These are phyloP conservation scores for Peromyscus eremicus DNA, from an alignment of 2,797 vertebrate genomes.

Conservation along the genomic window DNA sequence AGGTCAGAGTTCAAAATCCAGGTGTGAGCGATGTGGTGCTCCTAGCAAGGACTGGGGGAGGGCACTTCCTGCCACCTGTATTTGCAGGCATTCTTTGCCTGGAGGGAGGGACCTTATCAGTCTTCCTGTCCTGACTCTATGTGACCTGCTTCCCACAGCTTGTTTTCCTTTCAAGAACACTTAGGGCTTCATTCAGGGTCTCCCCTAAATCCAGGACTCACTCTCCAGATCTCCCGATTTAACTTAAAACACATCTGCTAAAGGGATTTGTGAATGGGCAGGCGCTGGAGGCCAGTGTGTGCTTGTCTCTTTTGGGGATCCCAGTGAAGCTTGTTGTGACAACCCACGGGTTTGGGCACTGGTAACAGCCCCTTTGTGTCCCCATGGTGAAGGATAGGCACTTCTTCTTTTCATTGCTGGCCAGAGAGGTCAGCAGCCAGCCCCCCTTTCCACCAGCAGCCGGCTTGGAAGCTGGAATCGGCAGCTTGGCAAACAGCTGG, in stretches of 20 bases:
- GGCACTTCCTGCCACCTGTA: not conserved
- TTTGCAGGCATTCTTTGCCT: not conserved
- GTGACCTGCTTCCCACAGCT: not conserved
- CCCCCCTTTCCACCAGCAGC: not conserved
- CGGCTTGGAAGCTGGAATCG: not conserved
- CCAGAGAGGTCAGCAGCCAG: not conserved
- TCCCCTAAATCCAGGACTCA: not conserved
- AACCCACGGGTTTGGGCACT: not conserved
- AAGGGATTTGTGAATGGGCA: not conserved
- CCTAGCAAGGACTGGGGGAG: not conserved
- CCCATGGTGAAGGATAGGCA: accelerated
- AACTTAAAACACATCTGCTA: too few relatives aligned
- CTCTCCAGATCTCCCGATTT: not conserved
- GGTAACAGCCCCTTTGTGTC: not conserved
- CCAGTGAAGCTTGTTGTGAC: accelerated
- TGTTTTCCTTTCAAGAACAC: not conserved
- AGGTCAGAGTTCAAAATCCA: not conserved
- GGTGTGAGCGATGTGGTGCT: accelerated
- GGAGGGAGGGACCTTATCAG: not conserved
- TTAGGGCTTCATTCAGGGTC: not conserved
- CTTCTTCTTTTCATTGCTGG: not conserved
- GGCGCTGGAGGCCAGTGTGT: too few relatives aligned
- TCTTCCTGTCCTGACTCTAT: not conserved
- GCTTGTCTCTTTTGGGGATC: accelerated
- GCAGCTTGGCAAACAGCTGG: not conserved